A percentile compares a stretch with the other conserved stretches of the same genome.
phyloP scores from a whole-genome alignment of 1,140 invertebrate species.

The Eulimnadia texana region DNA sequence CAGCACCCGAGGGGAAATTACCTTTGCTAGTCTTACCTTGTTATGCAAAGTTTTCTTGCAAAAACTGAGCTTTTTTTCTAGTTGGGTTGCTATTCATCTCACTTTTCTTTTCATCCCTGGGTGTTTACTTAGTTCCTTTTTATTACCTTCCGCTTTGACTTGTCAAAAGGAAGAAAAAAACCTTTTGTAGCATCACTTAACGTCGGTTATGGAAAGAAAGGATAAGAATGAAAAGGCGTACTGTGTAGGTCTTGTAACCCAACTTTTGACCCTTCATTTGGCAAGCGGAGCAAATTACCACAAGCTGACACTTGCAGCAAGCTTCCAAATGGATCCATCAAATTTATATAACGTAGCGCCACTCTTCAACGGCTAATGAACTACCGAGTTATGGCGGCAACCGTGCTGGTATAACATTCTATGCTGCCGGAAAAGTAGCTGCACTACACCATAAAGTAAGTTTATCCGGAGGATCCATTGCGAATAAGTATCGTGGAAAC shows the following conservation, averaged over 20 bases:
- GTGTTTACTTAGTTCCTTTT: too few relatives aligned
- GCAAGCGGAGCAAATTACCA: background rate
- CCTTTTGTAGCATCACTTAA: too few relatives aligned
- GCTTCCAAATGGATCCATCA: background rate
- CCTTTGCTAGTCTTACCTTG: background rate
- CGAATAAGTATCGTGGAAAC: background rate
- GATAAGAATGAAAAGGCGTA: too few relatives aligned
- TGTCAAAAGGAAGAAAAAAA: too few relatives aligned
- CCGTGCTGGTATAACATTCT: too few relatives aligned
- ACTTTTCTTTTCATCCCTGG: background rate
- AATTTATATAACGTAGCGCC: background rate
- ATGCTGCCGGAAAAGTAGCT: too few relatives aligned
- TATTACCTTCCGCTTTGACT: too few relatives aligned
- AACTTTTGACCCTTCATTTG: background rate
- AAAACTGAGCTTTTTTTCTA: background rate
- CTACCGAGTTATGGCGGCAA: background rate
- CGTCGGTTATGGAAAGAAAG: too few relatives aligned
- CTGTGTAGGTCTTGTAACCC: background rate
- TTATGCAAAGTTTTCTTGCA: background rate
- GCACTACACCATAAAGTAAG: background rate
- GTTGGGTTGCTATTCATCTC: background rate
- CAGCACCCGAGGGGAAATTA: background rate
- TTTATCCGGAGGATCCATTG: background rate
- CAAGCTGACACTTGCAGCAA: background rate
- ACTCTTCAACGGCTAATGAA: background rate